Evolutionary conservation across 2,113 vertebrate species (phyloP).

Genomic region (Lophochroa leadbeateri): DNA sequence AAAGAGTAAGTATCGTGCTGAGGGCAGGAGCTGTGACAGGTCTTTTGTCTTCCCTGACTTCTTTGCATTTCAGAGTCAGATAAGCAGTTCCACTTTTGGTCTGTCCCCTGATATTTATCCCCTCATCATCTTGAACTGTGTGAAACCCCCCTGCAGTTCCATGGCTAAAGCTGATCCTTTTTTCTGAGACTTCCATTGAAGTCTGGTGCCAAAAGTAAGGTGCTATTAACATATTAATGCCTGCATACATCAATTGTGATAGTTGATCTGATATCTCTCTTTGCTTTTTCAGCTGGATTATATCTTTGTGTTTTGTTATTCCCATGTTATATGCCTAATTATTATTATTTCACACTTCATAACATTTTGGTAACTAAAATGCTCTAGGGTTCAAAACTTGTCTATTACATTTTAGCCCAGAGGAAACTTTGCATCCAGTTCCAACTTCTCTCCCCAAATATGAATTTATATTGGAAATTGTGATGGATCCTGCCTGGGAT

Average conservation of each 20-base stretch:
- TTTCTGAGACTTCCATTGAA: neutral
- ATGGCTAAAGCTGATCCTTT: neutral
- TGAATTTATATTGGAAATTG: slow-evolving; percentile 70
- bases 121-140: rapidly evolving
- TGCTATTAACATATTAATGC: neutral
- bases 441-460: slow-evolving; percentile 46
- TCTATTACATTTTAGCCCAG: slow-evolving; percentile 58
- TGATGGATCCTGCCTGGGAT: slow-evolving; percentile 30
- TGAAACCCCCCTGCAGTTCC: neutral
- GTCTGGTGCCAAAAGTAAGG: neutral
- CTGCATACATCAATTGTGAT: neutral
- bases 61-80: neutral
- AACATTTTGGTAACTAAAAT: slow-evolving; percentile 48
- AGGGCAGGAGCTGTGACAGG: neutral
- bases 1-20: neutral
- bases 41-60: neutral
- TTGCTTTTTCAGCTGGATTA: slow-evolving; percentile 34
- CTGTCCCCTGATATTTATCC: neutral
- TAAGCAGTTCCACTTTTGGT: neutral
- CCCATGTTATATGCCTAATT: slow-evolving; percentile 49
- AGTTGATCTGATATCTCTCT: slow-evolving; percentile 29
- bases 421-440: slow-evolving; percentile 52
- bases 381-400: slow-evolving; percentile 54
- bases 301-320: neutral
- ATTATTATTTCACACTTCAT: slow-evolving; percentile 63